These are phyloP conservation scores for Callopanchax toddi DNA, from an alignment of 2,113 vertebrate genomes.

Conservation along the genomic window DNA sequence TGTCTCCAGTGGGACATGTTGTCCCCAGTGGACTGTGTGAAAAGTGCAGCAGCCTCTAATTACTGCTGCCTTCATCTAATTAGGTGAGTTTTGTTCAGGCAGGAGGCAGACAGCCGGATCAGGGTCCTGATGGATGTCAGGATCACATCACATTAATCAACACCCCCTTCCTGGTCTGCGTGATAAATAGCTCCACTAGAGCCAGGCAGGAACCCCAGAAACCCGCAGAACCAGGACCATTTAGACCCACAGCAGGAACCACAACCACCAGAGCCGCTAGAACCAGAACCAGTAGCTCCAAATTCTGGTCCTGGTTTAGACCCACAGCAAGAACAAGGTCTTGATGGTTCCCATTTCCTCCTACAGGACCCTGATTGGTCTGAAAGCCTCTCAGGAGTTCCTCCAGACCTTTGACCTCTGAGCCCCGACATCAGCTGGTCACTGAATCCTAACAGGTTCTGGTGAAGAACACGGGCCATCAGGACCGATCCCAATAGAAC, in stretches of 20 bases:
- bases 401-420: too few species aligned
- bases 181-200: slow-evolving; percentile 81
- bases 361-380: too few species aligned
- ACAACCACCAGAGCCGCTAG: too few species aligned
- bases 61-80: slow-evolving; percentile 86
- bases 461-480: too few species aligned
- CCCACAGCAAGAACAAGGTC: not conserved
- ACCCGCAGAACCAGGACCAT: too few species aligned
- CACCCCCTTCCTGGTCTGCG: slow-evolving; percentile 46
- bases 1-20: too few species aligned
- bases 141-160: slow-evolving; percentile 89
- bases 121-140: slow-evolving; percentile 88
- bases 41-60: slow-evolving; percentile 84
- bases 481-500: too few species aligned
- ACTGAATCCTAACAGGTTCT: too few species aligned
- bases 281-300: too few species aligned
- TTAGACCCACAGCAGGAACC: not conserved
- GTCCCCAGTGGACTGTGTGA: slow-evolving; percentile 74
- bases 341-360: too few species aligned
- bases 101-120: slow-evolving; percentile 81
- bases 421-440: too few species aligned
- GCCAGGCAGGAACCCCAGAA: slow-evolving; percentile 70
- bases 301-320: slow-evolving; percentile 41
- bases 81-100: slow-evolving; percentile 86
- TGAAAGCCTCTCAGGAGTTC: too few species aligned